Evolutionary conservation across 2,797 vertebrate species (phyloP).

Genomic region (Ibycter americanus): DNA sequence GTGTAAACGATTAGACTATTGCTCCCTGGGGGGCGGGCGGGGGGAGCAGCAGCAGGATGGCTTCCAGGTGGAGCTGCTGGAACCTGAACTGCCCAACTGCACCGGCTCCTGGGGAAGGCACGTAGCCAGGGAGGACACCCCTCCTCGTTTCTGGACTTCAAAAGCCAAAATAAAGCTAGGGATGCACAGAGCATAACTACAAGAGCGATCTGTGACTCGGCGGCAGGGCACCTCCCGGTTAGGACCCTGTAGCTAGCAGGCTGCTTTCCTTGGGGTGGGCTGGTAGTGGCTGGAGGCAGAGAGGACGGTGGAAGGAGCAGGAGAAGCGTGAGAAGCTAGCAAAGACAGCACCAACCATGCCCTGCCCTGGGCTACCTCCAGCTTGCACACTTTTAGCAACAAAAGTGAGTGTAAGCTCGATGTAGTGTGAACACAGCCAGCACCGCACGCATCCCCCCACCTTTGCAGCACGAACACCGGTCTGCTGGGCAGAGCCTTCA

Average conservation of each 20-base stretch:
- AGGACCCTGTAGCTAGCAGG: neutral
- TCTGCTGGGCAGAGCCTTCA: neutral
- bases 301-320: neutral
- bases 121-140: neutral
- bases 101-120: neutral
- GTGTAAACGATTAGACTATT: conserved; percentile 32
- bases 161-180: neutral
- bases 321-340: fast-evolving
- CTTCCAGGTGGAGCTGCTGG: conserved; percentile 42
- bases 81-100: neutral
- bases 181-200: neutral
- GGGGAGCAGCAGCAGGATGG: neutral
- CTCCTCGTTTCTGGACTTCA: neutral
- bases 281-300: neutral
- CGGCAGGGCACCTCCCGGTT: neutral
- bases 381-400: neutral
- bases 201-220: neutral
- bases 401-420: fast-evolving
- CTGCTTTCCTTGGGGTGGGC: neutral
- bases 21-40: neutral
- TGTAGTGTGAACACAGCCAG: neutral
- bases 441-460: fast-evolving
- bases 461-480: fast-evolving
- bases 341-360: neutral
- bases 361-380: neutral